Percentiles rank a stretch among this genome's conserved stretches.
phyloP scores from a whole-genome alignment of 2,113 vertebrate genomes.

The Mustelus asterias region DNA sequence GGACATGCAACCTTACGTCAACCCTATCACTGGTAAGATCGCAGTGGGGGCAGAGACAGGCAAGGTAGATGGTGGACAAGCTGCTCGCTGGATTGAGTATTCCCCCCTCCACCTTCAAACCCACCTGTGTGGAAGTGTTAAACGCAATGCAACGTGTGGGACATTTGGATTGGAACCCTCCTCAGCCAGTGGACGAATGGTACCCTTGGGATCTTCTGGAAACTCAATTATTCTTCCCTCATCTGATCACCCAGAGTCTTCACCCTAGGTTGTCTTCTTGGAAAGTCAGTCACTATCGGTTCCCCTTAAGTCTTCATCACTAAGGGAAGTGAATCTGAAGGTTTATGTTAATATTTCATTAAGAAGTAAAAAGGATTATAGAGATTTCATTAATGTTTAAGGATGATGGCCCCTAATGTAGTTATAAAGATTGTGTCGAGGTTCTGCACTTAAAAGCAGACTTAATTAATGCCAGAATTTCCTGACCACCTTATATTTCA shows the following conservation, averaged over 20 bases:
- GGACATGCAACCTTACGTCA: no score
- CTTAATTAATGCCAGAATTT: background rate
- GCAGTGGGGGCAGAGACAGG: no score
- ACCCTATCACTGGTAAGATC: no score
- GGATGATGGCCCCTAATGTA: background rate
- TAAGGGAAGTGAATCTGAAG: background rate
- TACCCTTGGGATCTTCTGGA: background rate
- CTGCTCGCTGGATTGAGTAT: no score
- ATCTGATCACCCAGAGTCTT: background rate
- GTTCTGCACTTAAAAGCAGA: background rate
- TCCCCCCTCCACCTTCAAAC: no score
- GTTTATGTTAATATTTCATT: conserved; percentile 6
- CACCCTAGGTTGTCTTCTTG: background rate
- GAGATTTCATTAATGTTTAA: background rate
- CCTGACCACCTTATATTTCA: background rate
- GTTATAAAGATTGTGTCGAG: background rate
- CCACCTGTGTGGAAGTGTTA: background rate
- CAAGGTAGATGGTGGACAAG: no score
- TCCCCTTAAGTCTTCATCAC: background rate
- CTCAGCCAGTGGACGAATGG: background rate
- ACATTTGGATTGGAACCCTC: background rate
- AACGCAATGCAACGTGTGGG: background rate
- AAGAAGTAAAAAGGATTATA: background rate
- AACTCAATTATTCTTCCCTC: background rate
- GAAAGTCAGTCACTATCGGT: background rate